Conservation (phyloP, 2,797 vertebrate species). For the Melanotaenia maccullochi region DNA sequence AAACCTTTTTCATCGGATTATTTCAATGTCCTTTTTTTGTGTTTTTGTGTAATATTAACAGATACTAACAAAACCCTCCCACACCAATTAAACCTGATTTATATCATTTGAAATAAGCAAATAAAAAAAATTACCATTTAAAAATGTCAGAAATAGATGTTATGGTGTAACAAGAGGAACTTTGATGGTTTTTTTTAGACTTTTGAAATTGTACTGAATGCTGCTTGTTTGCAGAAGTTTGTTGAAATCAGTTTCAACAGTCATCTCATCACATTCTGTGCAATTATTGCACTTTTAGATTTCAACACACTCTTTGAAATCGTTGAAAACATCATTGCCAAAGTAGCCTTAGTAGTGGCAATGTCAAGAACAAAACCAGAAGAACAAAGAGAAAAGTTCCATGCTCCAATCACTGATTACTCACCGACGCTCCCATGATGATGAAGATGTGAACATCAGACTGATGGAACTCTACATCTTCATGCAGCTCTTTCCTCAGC, state of each 20-base stretch:
- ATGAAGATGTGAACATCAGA: slow-evolving; percentile 89
- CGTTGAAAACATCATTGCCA: background rate
- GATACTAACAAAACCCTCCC: background rate
- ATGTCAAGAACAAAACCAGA: slow-evolving; percentile 9
- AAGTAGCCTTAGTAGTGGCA: background rate
- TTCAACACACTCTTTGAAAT: slow-evolving; percentile 36
- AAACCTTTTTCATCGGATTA: background rate
- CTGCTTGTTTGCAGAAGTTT: slow-evolving; percentile 64
- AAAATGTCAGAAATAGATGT: background rate
- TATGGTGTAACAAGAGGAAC: slow-evolving; percentile 42
- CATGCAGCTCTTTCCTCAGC: slow-evolving; percentile 88
- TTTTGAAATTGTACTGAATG: slow-evolving; percentile 41
- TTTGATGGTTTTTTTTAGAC: slow-evolving; percentile 10
- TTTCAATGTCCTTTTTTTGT: background rate
- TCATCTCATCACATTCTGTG: slow-evolving; percentile 40
- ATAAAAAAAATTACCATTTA: background rate
- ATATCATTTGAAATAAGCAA: background rate
- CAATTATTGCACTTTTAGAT: slow-evolving; percentile 44
- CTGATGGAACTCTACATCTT: slow-evolving; percentile 87
- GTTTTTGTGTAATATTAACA: background rate
- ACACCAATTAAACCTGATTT: background rate
- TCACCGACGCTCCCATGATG: slow-evolving; percentile 93
- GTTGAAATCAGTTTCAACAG: slow-evolving; percentile 67
- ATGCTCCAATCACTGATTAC: slow-evolving; percentile 34
- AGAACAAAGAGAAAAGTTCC: background rate